Evolutionary conservation across 2,797 vertebrate genomes (phyloP), one percentile per base, ranked within the genome.

Genomic region (Sparus aurata): DNA sequence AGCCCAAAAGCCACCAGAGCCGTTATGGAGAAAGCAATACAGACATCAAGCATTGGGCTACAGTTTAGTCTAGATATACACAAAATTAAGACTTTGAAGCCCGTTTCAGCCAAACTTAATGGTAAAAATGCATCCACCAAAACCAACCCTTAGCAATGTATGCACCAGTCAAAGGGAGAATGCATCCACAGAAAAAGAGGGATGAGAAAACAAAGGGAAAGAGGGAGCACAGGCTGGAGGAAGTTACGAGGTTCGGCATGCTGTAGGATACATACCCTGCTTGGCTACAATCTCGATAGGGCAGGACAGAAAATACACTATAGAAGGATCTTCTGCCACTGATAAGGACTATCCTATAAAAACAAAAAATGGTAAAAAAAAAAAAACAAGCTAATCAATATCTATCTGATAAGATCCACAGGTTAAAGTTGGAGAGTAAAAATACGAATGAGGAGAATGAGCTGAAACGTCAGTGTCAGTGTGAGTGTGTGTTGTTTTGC

Each of bases 291-390:
- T 99, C 97, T 94, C 97, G 97, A 96, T 99, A 99, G 77, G 98
- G 98, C 96, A 99, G 96, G 95, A 99, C 98, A 95, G 98, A 99
- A 97, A 99, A 99, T 95, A 99, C 97, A 97, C 98, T 98, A 97
- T 99, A 99, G 96, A 99, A 97, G 96, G 98, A 99, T 98, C 98
- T 98, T 97, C 98, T 98, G 97, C 97, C 98, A 97, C 98, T 99
- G 97, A 99, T 97, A 95, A 99, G 98, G 96, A 99, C 98, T 97
- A 99, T 98, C 98, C 98, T 99, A 97, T 91, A 95, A 98, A 95
- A 94, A 97, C 96, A 95, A 93, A 95, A 59, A 94, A 95, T 86
- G 83, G 94, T 92, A 96, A 95, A 38, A 30, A 30, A 30, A 30
- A 30, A 30, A 30, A 30, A 38, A 95, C 93, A 91, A 89, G 89